Evolutionary conservation across 1,140 invertebrate genomes (phyloP), one percentile per base, ranked within the genome.

Genomic region (Leptestheria dahalacensis): DNA sequence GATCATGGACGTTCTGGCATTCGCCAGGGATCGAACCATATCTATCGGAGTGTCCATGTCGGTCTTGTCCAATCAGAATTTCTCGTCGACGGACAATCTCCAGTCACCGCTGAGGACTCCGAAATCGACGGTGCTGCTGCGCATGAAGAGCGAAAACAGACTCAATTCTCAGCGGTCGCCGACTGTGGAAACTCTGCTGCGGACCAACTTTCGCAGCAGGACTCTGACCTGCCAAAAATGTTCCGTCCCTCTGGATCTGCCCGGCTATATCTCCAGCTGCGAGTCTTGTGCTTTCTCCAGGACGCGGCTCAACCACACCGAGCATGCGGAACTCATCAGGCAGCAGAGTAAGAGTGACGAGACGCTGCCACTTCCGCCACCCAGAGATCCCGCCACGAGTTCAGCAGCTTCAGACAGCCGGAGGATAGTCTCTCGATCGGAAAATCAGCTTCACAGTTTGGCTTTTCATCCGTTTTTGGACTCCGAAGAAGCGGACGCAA

Each of bases 1-100:
- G 94, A 78, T 97, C 1, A 89, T 94, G 78, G 91, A 97, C 66
- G 82, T 94, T 2, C 88, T 97, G 47, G 84, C 87, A 1, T 92
- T 91, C 68, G 91, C 92, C 1, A 75, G 92, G 59, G 92, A 94
- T 68, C 85, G 87, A 62, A 68, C 66, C 49, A 63, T 66, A 15
- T 65, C 65, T 26, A 68, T 67, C 49, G 74, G 71, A 1, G 65
- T 75, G 24, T 63, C 66, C 11, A 55, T 73, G 4, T 61, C 53
- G 57, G 56, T 46, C 57, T 53, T 56, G 23, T 20, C 23, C 53
- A 20, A 33, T 20, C 25, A 41, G 15, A 41, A 9, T 15, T 15
- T 9, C 33, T 41, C 33, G 6, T 41, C 33, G 6, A 41, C 15
- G 15, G 33, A 41, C 6, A 41, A 41, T 15, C 15, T 41, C 15